These are phyloP conservation scores for Harlomillsia oculata DNA, from an alignment of 1,140 invertebrate genomes.

Conservation along the genomic window DNA sequence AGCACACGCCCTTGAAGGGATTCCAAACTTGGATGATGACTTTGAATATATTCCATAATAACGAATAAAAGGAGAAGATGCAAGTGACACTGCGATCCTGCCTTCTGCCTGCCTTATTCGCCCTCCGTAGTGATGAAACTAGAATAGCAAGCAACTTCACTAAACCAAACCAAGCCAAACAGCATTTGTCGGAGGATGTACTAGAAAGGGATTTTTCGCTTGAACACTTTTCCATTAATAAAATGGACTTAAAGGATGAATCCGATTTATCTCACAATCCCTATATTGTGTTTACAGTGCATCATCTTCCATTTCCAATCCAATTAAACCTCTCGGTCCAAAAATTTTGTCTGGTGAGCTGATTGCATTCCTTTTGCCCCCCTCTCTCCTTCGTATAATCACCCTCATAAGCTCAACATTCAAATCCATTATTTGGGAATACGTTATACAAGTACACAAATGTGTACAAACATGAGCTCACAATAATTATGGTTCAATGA, in stretches of 20 bases:
- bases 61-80: no score
- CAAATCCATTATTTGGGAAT: neutral
- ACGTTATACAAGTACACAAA: neutral
- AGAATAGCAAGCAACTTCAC: no score
- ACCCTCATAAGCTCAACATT: neutral
- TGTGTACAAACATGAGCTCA: neutral
- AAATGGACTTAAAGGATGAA: constrained; percentile 36
- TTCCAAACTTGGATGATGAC: no score
- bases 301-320: constrained; percentile 27
- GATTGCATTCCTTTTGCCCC: neutral
- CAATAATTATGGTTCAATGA: no score
- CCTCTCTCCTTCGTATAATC: neutral
- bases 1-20: no score
- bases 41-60: no score
- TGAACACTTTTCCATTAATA: constrained; percentile 37
- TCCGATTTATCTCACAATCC: constrained; percentile 33
- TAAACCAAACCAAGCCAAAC: neutral
- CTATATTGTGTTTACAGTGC: constrained; percentile 26
- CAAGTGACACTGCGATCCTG: no score
- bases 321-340: constrained; percentile 29
- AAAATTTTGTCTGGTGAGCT: constrained; percentile 9
- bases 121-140: no score
- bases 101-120: no score
- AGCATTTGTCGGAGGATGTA: no score
- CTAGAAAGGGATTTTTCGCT: constrained; percentile 30